Percentiles rank a stretch among this genome's conserved stretches.
Conservation (phyloP, 1,140 invertebrate genomes). For the Dendrolimus punctatus region DNA sequence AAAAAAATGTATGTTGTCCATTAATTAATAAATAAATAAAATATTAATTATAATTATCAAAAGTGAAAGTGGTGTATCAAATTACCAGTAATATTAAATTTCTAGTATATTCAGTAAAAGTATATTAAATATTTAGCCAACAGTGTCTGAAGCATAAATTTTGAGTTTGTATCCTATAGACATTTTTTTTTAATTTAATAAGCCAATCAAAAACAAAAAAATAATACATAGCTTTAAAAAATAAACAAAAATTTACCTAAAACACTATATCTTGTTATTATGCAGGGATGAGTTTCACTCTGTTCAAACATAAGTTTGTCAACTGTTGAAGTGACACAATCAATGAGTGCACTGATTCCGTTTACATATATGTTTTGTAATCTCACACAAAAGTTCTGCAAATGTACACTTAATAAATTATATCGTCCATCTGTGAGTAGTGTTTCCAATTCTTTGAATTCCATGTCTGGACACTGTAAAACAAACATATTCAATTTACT, state of each 20-base stretch:
- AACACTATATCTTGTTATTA: conserved; percentile 65
- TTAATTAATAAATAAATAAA: too few species aligned
- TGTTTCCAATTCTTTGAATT: conserved; percentile 64
- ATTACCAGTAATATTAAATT: too few species aligned
- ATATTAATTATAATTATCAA: too few species aligned
- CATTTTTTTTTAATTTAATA: too few species aligned
- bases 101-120: too few species aligned
- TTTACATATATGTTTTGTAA: conserved; percentile 66
- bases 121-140: too few species aligned
- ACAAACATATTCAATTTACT: neutral
- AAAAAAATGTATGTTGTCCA: too few species aligned
- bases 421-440: conserved; percentile 64
- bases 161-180: too few species aligned
- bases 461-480: conserved; percentile 66
- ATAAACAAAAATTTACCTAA: conserved; percentile 40
- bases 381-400: conserved; percentile 67
- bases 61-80: too few species aligned
- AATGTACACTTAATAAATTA: conserved; percentile 62
- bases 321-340: conserved; percentile 63
- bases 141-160: too few species aligned
- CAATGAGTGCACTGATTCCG: conserved; percentile 62
- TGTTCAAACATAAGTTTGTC: conserved; percentile 64
- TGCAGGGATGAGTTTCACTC: conserved; percentile 46
- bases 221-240: too few species aligned
- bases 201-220: too few species aligned